Evolutionary conservation across 2,888 invertebrate genomes (phyloP).

Genomic region (Eucriotettix oculatus): DNA sequence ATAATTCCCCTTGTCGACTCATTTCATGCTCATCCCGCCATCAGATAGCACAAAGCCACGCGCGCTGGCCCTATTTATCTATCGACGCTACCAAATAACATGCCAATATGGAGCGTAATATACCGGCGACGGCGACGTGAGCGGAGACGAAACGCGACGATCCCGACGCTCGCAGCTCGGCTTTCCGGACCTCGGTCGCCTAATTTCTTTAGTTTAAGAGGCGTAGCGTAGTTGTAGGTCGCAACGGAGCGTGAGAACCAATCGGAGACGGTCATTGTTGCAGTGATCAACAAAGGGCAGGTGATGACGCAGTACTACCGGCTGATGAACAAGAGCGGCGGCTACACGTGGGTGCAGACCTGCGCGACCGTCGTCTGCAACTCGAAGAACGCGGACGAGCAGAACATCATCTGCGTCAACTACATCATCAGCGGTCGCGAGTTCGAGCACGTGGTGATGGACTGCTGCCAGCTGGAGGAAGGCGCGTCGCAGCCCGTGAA

Average conservation of each 20-base stretch:
- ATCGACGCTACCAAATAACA: no score
- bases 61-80: no score
- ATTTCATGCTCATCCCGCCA: no score
- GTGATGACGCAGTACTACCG: conserved; percentile 91
- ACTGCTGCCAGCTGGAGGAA: conserved; percentile 79
- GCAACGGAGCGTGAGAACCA: no score
- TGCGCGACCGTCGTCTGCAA: conserved; percentile 94
- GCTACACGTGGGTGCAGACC: conserved; percentile 92
- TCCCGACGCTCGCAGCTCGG: not conserved
- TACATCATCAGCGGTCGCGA: conserved; percentile 88
- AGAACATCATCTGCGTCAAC: conserved; percentile 93
- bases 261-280: conserved; percentile 19
- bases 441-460: conserved; percentile 81
- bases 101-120: no score
- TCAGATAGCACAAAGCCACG: not conserved
- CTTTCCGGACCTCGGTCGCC: not conserved
- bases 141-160: no score
- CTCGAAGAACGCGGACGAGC: conserved; percentile 89
- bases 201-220: no score
- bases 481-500: conserved; percentile 53
- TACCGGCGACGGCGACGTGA: no score
- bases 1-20: no score
- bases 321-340: conserved; percentile 89
- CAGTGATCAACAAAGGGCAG: conserved; percentile 93
- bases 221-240: no score